Conservation (phyloP, 2,888 invertebrate genomes). For the Drosophila rellima region DNA sequence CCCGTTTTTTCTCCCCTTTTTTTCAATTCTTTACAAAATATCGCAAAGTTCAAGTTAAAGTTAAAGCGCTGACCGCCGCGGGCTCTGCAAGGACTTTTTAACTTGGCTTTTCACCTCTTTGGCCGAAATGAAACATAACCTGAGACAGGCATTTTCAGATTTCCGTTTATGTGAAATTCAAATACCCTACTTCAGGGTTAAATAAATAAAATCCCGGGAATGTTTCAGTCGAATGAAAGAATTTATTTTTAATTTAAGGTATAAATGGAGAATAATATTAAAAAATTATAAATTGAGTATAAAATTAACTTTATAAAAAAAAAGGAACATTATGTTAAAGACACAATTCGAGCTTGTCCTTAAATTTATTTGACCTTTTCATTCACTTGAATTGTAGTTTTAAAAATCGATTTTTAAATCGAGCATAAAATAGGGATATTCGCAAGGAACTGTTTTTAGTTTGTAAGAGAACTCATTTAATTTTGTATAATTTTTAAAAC, state of each 20-base stretch:
- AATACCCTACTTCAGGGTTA: neutral
- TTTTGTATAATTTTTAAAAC: neutral
- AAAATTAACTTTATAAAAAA: no score
- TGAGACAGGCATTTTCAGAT: neutral
- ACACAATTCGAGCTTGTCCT: no score
- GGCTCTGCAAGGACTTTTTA: conserved; percentile 47
- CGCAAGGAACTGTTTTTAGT: neutral
- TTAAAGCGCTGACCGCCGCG: conserved; percentile 55
- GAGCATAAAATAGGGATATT: no score
- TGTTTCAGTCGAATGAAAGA: no score
- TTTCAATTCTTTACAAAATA: conserved; percentile 38
- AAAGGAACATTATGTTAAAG: no score
- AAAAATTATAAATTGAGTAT: no score
- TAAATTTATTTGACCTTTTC: no score
- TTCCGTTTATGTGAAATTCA: neutral
- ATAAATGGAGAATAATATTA: no score
- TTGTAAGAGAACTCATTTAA: neutral
- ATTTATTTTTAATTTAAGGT: no score
- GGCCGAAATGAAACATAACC: conserved; percentile 7
- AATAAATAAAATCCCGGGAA: neutral
- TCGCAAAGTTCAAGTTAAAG: conserved; percentile 59
- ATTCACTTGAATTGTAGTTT: no score
- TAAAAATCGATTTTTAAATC: no score
- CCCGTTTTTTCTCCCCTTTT: neutral
- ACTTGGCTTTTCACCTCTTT: conserved; percentile 59